Evolutionary conservation across 1,140 invertebrate genomes (phyloP).

Genomic region (Anthonomus grandis): DNA sequence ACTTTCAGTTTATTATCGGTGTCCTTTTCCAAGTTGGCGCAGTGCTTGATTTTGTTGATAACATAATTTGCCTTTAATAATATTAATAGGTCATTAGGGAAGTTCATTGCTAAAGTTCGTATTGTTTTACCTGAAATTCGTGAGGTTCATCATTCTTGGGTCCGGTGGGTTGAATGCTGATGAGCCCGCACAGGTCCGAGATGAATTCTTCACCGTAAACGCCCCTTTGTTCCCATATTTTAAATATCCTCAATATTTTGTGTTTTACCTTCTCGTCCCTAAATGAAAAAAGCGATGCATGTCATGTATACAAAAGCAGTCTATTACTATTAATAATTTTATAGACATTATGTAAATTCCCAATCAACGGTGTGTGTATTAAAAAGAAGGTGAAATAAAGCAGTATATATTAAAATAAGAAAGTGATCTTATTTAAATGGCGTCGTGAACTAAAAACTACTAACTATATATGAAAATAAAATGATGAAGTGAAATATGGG

Average conservation of each 20-base stretch:
- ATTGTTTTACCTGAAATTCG: conserved; percentile 61
- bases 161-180: conserved; percentile 71
- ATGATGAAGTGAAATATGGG: too few relatives aligned
- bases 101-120: conserved; percentile 26
- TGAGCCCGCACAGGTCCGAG: conserved; percentile 73
- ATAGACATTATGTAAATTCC: too few relatives aligned
- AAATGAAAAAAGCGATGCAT: conserved; percentile 41
- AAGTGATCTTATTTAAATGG: too few relatives aligned
- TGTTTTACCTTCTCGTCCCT: conserved; percentile 85
- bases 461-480: too few relatives aligned
- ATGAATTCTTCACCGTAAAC: conserved; percentile 87
- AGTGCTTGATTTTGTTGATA: conserved; percentile 65
- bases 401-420: too few relatives aligned
- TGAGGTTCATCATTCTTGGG: conserved; percentile 63
- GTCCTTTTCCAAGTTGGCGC: conserved; percentile 62
- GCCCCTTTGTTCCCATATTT: conserved; percentile 89
- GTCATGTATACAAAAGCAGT: too few relatives aligned
- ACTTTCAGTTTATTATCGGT: conserved; percentile 63
- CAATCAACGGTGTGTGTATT: too few relatives aligned
- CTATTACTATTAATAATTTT: too few relatives aligned
- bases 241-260: conserved; percentile 84
- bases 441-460: too few relatives aligned
- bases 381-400: too few relatives aligned
- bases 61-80: conserved; percentile 56
- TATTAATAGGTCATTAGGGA: background rate